A percentile compares a stretch with the other conserved stretches of the same genome.
Conservation (phyloP, 2,797 vertebrate genomes). For the Spondyliosoma cantharus region DNA sequence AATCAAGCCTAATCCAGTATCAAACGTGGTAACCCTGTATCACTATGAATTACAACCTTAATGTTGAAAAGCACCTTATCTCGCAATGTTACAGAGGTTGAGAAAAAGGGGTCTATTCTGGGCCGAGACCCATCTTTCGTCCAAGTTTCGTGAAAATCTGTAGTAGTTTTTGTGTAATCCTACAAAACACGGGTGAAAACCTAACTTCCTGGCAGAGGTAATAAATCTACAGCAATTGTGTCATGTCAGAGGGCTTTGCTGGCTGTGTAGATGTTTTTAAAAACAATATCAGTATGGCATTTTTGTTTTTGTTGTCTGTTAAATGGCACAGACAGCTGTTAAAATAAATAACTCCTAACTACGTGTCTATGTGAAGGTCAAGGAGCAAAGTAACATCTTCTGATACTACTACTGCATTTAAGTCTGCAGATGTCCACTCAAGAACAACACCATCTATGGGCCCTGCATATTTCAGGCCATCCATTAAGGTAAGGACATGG, state of each 20-base stretch:
- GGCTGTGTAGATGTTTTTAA: not conserved
- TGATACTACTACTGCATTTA: not conserved
- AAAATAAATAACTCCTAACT: slow-evolving; percentile 5
- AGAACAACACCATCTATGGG: not conserved
- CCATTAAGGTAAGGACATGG: slow-evolving; percentile 18
- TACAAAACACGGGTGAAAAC: no score
- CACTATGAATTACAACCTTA: no score
- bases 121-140: no score
- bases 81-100: no score
- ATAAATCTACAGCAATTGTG: not conserved
- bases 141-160: no score
- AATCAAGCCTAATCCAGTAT: no score
- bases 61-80: no score
- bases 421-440: slow-evolving; percentile 16
- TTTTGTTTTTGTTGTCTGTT: not conserved
- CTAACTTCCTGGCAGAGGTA: no score
- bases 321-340: not conserved
- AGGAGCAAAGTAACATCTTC: not conserved
- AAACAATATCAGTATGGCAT: not conserved
- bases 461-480: slow-evolving; percentile 11
- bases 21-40: no score
- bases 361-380: slow-evolving; percentile 28
- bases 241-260: not conserved
- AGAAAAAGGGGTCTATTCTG: no score
- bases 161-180: no score